Base-by-base conservation (phyloP, 2,113 vertebrate species). In the Aplodontia rufa region DNA sequence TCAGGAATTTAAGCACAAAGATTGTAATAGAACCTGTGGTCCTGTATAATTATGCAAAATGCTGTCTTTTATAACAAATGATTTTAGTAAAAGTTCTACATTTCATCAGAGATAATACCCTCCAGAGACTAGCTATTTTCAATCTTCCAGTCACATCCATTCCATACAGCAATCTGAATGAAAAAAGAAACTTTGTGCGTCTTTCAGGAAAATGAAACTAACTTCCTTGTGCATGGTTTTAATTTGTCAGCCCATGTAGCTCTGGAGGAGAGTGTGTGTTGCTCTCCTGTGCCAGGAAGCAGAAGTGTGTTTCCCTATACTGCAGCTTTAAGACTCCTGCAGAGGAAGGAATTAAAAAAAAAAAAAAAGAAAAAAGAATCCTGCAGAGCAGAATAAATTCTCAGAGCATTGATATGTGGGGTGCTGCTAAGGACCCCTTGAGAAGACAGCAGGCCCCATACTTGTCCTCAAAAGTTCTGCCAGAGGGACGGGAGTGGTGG, bases 171-270 rank as follows among this genome's bases (percentile, higher is more conserved):
- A 58, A 53, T 47, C 13, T 76, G 32, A 32, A 66, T 94, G 60
- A 80, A 69, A 83, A 85, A 55, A 58, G 58, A 37, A 45, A 42
- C 32, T 40, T 35, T 13, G 3, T n/a, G n/a, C n/a, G n/a, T 37
- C 11, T 32, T 40, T 83, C 22, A 32, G 55, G 55, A 91, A 95
- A 97, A 86, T 7, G 60, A 95, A 96, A 93, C 79, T 40, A 71
- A 75, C 51, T 93, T 86, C 12, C 62, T 94, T 20, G 20, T 17
- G 35, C n/a, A 28, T 53, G 12, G 58, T 71, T 90, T 87, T 75
- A 22, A 1, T 62, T 81, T 0, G 0, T 51, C 35, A 30, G n/a
- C 74, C 1, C n/a, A 5, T 35, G n/a, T 9, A n/a, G 24, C 20
- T 58, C 6, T n/a, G 35, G 30, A 45, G 35, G 11, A 66, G 58